phyloP scores from a whole-genome alignment of 2,888 invertebrate species.

The Clivina fossor region DNA sequence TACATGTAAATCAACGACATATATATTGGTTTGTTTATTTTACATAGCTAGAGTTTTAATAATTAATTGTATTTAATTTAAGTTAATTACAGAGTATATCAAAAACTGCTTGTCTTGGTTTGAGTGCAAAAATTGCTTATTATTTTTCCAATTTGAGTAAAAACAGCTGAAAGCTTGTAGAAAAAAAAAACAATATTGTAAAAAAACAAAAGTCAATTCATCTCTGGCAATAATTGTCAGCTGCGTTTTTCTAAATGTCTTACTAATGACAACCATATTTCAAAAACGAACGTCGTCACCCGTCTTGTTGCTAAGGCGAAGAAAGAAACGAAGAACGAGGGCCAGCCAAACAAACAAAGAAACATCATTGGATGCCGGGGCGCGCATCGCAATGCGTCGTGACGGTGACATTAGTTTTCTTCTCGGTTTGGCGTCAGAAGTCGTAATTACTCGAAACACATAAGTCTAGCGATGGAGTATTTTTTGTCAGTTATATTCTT shows the following conservation, averaged over 20 bases:
- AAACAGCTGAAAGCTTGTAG: no score
- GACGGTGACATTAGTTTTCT: conserved; percentile 30
- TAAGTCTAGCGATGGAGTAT: conserved; percentile 30
- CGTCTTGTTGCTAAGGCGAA: no score
- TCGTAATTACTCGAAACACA: conserved; percentile 35
- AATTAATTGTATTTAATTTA: no score
- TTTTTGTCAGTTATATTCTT: conserved; percentile 18
- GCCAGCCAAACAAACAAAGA: background rate
- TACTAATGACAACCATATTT: conserved; percentile 15
- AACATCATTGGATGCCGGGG: background rate
- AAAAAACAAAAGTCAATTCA: conserved; percentile 15
- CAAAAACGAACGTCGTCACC: conserved; percentile 22
- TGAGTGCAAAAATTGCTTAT: no score
- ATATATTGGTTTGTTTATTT: no score
- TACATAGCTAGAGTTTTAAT: no score
- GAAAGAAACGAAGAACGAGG: no score
- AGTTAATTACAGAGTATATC: no score
- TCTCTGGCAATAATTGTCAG: conserved; percentile 24
- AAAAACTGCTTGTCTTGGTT: no score
- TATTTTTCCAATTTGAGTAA: no score
- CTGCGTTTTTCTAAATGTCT: conserved; percentile 8
- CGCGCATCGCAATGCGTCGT: background rate
- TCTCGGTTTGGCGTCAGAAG: conserved; percentile 24
- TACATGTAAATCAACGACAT: no score
- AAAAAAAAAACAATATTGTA: no score